Base-by-base conservation (phyloP, 53 echinoderm and acorn worm genomes). In the Luidia sarsii region DNA sequence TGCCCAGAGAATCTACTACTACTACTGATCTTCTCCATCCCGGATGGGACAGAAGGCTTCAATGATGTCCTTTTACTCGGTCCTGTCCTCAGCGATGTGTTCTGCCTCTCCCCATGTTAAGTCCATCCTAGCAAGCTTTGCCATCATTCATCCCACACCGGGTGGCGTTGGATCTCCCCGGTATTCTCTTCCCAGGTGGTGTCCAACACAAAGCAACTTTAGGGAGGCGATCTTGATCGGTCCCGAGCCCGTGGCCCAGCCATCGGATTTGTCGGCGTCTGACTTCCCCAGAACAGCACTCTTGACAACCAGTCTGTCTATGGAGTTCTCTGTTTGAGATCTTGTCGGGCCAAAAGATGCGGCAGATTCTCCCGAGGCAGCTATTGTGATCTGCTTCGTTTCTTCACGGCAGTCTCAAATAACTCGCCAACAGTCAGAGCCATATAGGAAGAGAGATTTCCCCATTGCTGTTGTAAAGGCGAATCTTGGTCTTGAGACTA, bases 141-240 rank as follows among this genome's bases (percentile, higher is more conserved):
- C n/a, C n/a, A n/a, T n/a, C n/a, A n/a, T n/a, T n/a, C n/a, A n/a
- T n/a, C n/a, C n/a, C n/a, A n/a, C n/a, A n/a, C n/a, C n/a, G n/a
- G n/a, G n/a, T n/a, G n/a, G n/a, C n/a, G n/a, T 77, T 31, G 13
- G 79, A 61, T 54, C 61, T 64, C 8, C 38, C 60, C 22, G 61
- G 79, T 63, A 33, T 77, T 22, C 79, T 64, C 61, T 22, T 77
- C 21, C 77, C 77, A 20, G 22, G 2, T 57, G 33, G 30, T 29
- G 64, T 32, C 33, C 33, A 0, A 18, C 3, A 21, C 33, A 62
- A 62, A 29, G 0, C 63, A 21, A 62, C 33, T 25, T 62, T 62
- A 32, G 33, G 28, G 15, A 62, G 20, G 27, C 1, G 41, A n/a
- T 33, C 32, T 39, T 67, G 68, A 61, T 28, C 62, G 48, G 1